Percentiles rank a stretch among this genome's conserved stretches.
Conservation (phyloP, 2,797 vertebrate genomes). For the Apogon hyalosoma region DNA sequence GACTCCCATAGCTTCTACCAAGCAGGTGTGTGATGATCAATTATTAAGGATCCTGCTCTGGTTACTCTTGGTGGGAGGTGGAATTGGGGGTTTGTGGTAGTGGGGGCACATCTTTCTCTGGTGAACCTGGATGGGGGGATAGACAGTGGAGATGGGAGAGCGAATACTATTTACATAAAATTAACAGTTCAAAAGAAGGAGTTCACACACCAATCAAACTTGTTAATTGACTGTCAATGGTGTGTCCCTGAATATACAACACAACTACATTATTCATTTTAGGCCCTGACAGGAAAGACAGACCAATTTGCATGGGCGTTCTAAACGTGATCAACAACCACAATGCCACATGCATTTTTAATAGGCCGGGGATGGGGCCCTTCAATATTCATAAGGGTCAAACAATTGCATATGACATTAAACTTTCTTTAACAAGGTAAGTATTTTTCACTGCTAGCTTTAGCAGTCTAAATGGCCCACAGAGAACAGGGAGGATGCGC, state of each 20-base stretch:
- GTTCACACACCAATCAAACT: slow-evolving; percentile 99
- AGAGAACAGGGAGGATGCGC: slow-evolving; percentile 59
- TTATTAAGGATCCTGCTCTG: slow-evolving; percentile 98
- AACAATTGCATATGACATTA: slow-evolving; percentile 94
- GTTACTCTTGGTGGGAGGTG: slow-evolving; percentile 92
- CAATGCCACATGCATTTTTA: slow-evolving; percentile 99
- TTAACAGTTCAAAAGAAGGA: slow-evolving; percentile 99
- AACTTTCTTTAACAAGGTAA: slow-evolving; percentile 85
- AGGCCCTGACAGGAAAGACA: slow-evolving; percentile 97
- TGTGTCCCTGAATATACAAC: slow-evolving; percentile 98
- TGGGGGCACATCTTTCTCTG: slow-evolving; percentile 88
- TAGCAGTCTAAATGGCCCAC: slow-evolving; percentile 68
- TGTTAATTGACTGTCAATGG: slow-evolving; percentile 99
- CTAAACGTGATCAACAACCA: slow-evolving; percentile 99
- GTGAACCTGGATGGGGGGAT: slow-evolving; percentile 88
- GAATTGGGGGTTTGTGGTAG: slow-evolving; percentile 73
- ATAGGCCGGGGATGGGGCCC: slow-evolving; percentile 88
- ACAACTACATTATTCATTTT: slow-evolving; percentile 99
- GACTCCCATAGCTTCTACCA: slow-evolving; percentile 92
- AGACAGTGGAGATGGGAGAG: slow-evolving; percentile 82
- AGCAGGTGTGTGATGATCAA: slow-evolving; percentile 99
- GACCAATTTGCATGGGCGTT: slow-evolving; percentile 99
- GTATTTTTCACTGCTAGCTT: slow-evolving; percentile 80
- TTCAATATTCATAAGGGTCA: slow-evolving; percentile 98
- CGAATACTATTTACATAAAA: slow-evolving; percentile 99